Conservation (phyloP, 2,888 invertebrate genomes). For the Heliothis peltigera region DNA sequence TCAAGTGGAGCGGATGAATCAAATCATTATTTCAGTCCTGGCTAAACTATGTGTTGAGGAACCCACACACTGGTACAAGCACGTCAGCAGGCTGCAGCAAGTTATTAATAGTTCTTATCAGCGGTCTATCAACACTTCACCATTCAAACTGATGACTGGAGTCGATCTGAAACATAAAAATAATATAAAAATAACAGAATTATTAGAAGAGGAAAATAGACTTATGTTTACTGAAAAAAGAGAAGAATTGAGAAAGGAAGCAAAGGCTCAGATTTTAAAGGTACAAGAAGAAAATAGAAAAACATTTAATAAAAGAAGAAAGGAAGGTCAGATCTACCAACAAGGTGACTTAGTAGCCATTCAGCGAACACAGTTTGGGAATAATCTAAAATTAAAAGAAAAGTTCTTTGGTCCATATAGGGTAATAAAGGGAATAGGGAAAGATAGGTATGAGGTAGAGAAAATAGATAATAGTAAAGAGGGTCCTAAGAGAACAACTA, state of each 20-base stretch:
- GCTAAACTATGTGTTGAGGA: no score
- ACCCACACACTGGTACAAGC: no score
- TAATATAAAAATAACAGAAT: not conserved
- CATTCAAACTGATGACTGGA: slow-evolving; percentile 1
- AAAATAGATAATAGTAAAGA: not conserved
- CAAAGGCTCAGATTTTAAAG: not conserved
- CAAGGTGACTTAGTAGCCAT: no score
- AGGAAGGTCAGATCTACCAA: no score
- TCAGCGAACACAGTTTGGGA: no score
- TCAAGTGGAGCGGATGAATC: no score
- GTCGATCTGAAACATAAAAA: not conserved
- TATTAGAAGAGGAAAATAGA: slow-evolving; percentile 1
- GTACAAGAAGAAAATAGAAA: no score
- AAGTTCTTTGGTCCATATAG: no score
- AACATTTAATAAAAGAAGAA: no score
- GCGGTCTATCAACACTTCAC: slow-evolving; percentile 2
- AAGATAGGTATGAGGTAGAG: slow-evolving; percentile 1
- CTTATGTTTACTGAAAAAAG: not conserved
- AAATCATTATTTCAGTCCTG: no score
- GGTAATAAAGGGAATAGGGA: slow-evolving; percentile 3
- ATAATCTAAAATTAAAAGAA: no score
- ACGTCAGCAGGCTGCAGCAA: not conserved
- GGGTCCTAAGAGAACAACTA: not conserved
- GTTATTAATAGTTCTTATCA: slow-evolving; percentile 5
- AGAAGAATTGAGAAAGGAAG: slow-evolving; percentile 1